Evolutionary conservation across 1,140 invertebrate species (phyloP), one percentile per base, ranked within the genome.

Genomic region (Goniozus legneri): DNA sequence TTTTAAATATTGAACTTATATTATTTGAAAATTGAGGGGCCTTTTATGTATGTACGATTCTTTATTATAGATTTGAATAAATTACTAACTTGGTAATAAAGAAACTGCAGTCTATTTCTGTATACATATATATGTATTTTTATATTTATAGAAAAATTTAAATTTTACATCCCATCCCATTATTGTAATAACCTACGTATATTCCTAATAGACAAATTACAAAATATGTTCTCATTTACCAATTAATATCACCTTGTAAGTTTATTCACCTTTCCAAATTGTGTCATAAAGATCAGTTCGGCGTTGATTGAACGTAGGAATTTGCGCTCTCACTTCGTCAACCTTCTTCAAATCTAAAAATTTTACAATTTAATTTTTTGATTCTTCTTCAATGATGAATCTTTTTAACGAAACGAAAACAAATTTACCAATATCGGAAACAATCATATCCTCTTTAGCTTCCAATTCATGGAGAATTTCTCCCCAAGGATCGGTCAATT

Each of bases 401-500:
- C n/a, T n/a, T n/a, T n/a, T n/a, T n/a, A n/a, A n/a, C n/a, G n/a
- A n/a, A n/a, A n/a, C n/a, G n/a, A n/a, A n/a, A 32, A 44, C 35
- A 31, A 27, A 53, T 56, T 71, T 77, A 86, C 84, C 83, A 39
- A 97, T 82, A 64, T 94, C 88, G 32, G 78, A 80, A 47, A 87
- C 78, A 27, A 95, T 56, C 50, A 89, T 83, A 36, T 81, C 79
- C 64, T 95, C 89, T 7, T 80, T 69, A 43, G 82, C 82, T 31
- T 84, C 83, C 32, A 91, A 81, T 60, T 84, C 81, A 2, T 77
- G 73, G 2, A 91, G 60, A 1, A 96, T 81, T 58, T 86, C 80
- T 0, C 88, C 94, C 92, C 92, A 97, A 1, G 95, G 94, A 77
- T 85, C 83, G 0, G 92, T 84, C 0, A 95, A 72, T 53, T 85